Conservation (phyloP, 2,888 invertebrate genomes). For the Polia nebulosa region DNA sequence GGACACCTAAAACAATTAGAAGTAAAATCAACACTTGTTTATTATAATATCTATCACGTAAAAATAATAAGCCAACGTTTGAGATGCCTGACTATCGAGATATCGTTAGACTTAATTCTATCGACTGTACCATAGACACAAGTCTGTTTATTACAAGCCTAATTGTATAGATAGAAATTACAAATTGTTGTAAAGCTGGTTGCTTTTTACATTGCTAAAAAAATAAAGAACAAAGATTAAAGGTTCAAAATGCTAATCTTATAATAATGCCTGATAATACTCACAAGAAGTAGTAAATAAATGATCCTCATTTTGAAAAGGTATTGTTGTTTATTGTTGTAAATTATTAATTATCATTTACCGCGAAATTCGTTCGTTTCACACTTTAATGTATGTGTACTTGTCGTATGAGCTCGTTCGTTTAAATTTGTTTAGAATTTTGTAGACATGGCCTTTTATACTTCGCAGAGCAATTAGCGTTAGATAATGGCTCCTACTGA, state of each 20-base stretch:
- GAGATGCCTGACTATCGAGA: neutral
- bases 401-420: constrained; percentile 87
- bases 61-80: neutral
- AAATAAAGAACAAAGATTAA: too few relatives aligned
- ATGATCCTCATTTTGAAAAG: constrained; percentile 82
- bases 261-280: constrained; percentile 62
- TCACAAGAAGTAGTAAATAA: constrained; percentile 84
- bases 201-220: too few relatives aligned
- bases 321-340: constrained; percentile 60
- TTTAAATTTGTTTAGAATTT: constrained; percentile 78
- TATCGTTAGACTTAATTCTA: neutral
- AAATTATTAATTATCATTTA: constrained; percentile 69
- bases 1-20: constrained; percentile 80
- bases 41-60: neutral
- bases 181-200: too few relatives aligned
- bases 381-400: constrained; percentile 73
- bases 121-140: neutral
- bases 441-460: constrained; percentile 83
- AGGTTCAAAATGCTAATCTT: neutral
- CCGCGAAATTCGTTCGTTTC: constrained; percentile 86
- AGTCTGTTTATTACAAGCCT: neutral
- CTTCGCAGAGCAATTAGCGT: constrained; percentile 81
- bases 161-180: neutral
- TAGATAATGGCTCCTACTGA: constrained; percentile 85
- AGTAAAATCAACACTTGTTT: neutral